Percentiles rank a stretch among this genome's conserved stretches.
Conservation (phyloP, 2,888 invertebrate species). For the Rhagonycha fulva region DNA sequence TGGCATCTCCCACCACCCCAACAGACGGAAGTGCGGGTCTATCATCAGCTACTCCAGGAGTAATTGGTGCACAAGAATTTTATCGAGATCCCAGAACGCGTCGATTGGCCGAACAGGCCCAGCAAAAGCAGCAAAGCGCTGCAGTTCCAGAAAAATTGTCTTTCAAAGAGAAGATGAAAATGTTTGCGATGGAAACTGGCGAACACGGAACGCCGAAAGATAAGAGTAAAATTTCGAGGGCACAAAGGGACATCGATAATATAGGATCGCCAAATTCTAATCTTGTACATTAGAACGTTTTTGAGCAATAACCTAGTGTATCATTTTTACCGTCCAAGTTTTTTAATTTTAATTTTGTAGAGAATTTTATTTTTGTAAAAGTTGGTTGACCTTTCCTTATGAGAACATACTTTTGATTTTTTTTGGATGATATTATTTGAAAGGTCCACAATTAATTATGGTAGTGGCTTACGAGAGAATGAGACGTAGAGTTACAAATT, state of each 20-base stretch:
- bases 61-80: slow-evolving; percentile 97
- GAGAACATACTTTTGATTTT: background rate
- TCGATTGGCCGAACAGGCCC: slow-evolving; percentile 78
- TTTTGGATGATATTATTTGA: background rate
- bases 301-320: slow-evolving; percentile 12
- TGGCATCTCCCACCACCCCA: slow-evolving; percentile 77
- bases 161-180: slow-evolving; percentile 99
- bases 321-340: slow-evolving; percentile 26
- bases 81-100: slow-evolving; percentile 92
- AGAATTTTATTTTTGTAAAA: slow-evolving; percentile 5
- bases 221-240: slow-evolving; percentile 93
- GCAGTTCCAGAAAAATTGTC: slow-evolving; percentile 89
- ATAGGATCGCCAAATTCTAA: slow-evolving; percentile 56
- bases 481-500: slow-evolving; percentile 19
- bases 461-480: slow-evolving; percentile 46
- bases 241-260: slow-evolving; percentile 90
- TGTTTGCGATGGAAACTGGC: slow-evolving; percentile 97
- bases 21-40: slow-evolving; percentile 58
- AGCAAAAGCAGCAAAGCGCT: slow-evolving; percentile 62
- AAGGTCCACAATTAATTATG: slow-evolving; percentile 32
- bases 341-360: slow-evolving; percentile 8
- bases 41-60: slow-evolving; percentile 80
- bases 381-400: slow-evolving; percentile 7
- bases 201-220: slow-evolving; percentile 91
- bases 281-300: slow-evolving; percentile 40